These are phyloP conservation scores for Agrochola lota DNA, from an alignment of 2,888 invertebrate species.

Conservation along the genomic window DNA sequence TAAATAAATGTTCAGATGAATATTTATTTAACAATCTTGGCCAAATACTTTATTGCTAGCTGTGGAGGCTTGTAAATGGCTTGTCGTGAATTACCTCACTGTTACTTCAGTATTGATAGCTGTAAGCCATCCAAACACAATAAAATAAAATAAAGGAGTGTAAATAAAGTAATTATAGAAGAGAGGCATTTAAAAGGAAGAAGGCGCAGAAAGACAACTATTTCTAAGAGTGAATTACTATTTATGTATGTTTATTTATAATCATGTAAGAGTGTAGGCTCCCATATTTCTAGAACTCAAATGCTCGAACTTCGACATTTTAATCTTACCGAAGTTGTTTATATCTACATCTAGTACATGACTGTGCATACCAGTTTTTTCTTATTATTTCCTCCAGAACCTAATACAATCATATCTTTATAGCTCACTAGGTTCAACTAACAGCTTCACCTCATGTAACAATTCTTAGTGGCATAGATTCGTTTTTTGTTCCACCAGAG, in stretches of 20 bases:
- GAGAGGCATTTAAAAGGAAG: too few relatives aligned
- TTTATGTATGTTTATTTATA: not conserved
- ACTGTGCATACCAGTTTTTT: not conserved
- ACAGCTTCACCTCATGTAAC: conserved; percentile 1
- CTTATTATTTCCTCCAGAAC: not conserved
- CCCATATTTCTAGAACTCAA: not conserved
- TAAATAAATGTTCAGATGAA: too few relatives aligned
- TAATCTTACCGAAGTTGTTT: not conserved
- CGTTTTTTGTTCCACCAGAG: conserved; percentile 40
- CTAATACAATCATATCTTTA: conserved; percentile 21
- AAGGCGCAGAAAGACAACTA: not conserved
- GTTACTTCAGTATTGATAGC: too few relatives aligned
- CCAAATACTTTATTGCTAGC: too few relatives aligned
- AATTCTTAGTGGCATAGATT: conserved; percentile 22
- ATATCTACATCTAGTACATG: not conserved
- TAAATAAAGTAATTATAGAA: not conserved
- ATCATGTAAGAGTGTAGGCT: not conserved
- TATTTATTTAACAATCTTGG: too few relatives aligned
- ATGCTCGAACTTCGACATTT: not conserved
- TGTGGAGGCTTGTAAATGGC: too few relatives aligned
- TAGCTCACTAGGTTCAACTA: conserved; percentile 4
- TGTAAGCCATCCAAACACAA: too few relatives aligned
- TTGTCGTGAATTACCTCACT: too few relatives aligned
- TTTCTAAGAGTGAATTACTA: not conserved
- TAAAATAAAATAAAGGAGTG: too few relatives aligned